Evolutionary conservation across 2,888 invertebrate genomes (phyloP), one percentile per base, ranked within the genome.

Genomic region (Diabrotica balteata): DNA sequence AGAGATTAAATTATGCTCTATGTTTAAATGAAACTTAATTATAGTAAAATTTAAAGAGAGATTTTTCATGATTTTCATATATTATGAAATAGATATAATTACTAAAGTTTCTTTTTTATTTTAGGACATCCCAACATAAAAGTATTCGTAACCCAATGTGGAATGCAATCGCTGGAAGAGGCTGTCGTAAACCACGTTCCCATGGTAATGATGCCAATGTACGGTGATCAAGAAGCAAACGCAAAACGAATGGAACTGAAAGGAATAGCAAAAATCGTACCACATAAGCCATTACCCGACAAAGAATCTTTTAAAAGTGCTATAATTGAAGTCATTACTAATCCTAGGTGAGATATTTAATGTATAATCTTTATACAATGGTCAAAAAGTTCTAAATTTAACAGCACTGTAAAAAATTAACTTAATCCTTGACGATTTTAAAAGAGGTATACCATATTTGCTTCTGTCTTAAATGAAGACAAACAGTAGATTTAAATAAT

Each of bases 71-170:
- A 17, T 17, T 17, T 17, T 17, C 17, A 17, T 17, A 17, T 1
- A 17, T 2, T 17, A 17, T 17, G 17, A 17, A 17, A 32, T 32
- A 32, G 3, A 32, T 32, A 32, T 4, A 32, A 0, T 0, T 32
- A 32, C 32, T 32, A 32, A 32, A 32, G 32, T 32, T 32, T 32
- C 4, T 32, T 8, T 51, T 9, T 43, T n/a, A n/a, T 53, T 72
- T 63, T 53, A 79, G 79, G 72, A 51, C 79, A 79, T 62, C 74
- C 76, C 4, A 78, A 79, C 64, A 67, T 78, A 4, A 79, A 76
- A 71, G 61, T 75, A 7, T 71, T 86, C 62, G 72, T 77, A 7
- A 76, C 74, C 2, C 77, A 77, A 74, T 76, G 74, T 10, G 77
- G 77, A 46, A 61, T 75, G 10, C 77, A 77, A 59, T 76, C 76